These are phyloP conservation scores for Heliconius sara DNA, from an alignment of 2,888 invertebrate genomes.

Conservation along the genomic window DNA sequence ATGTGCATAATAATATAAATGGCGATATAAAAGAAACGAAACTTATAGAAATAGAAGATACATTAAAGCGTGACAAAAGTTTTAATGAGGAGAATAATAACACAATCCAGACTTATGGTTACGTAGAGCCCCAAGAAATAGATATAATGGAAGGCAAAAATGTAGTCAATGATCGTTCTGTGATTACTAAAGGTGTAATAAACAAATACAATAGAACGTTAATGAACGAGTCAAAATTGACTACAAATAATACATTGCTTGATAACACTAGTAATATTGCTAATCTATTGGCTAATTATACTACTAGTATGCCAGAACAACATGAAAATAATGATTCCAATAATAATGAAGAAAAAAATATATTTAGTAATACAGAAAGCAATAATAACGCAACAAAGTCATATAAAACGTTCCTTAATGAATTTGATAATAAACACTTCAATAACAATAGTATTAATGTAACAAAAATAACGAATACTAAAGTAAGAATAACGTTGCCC, in stretches of 20 bases:
- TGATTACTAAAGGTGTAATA: background rate
- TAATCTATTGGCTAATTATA: background rate
- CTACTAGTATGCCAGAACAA: background rate
- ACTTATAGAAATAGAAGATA: background rate
- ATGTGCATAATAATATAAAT: background rate
- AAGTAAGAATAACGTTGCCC: background rate
- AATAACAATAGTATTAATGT: no score
- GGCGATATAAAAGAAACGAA: background rate
- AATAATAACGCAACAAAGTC: no score
- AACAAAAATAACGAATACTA: background rate
- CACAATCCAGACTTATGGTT: background rate
- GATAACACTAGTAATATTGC: background rate
- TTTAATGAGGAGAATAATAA: background rate
- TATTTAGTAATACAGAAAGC: no score
- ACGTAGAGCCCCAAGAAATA: background rate
- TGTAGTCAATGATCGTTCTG: background rate
- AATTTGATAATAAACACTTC: no score
- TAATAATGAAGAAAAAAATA: no score
- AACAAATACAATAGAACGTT: background rate
- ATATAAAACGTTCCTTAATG: no score
- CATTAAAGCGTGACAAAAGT: background rate
- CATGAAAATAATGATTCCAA: background rate
- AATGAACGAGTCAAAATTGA: background rate
- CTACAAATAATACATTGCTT: background rate
- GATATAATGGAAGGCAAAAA: background rate